Percentiles rank a stretch among this genome's conserved stretches.
These are phyloP conservation scores for Lasius platythorax DNA, from an alignment of 2,888 invertebrate species.

Conservation along the genomic window DNA sequence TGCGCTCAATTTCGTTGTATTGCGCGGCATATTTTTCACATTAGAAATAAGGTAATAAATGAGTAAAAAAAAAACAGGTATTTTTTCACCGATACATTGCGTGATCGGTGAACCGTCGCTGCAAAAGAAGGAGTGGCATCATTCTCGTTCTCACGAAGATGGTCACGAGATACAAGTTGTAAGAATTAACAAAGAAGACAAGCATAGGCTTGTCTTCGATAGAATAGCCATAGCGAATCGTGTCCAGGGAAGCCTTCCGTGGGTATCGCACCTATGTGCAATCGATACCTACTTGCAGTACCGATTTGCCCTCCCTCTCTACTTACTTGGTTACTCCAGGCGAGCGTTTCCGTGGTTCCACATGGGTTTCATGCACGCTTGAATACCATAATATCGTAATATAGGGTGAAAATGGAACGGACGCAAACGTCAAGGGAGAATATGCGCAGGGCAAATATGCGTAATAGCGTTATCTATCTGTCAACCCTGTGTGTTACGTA, in stretches of 20 bases:
- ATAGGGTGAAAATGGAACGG: constrained; percentile 58
- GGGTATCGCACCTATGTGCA: constrained; percentile 69
- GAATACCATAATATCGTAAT: constrained; percentile 50
- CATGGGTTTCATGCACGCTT: constrained; percentile 69
- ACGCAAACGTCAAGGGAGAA: constrained; percentile 57
- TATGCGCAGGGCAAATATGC: constrained; percentile 68
- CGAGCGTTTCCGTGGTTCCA: constrained; percentile 67
- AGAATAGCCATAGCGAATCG: constrained; percentile 72
- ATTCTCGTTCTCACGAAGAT: constrained; percentile 53
- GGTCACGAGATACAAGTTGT: constrained; percentile 73
- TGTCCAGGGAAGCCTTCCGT: constrained; percentile 74
- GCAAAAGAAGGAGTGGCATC: constrained; percentile 62
- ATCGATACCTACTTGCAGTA: constrained; percentile 77
- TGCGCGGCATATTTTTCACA: constrained; percentile 54
- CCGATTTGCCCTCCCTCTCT: constrained; percentile 48
- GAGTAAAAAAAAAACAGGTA: constrained; percentile 31
- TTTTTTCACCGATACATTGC: neutral
- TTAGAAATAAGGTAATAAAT: constrained; percentile 64
- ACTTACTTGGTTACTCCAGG: constrained; percentile 42
- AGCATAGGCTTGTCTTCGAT: constrained; percentile 38
- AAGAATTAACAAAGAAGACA: constrained; percentile 47
- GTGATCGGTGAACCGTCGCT: constrained; percentile 40
- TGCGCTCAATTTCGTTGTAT: neutral
- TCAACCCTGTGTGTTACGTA: neutral
- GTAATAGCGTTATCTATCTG: constrained; percentile 70